Percentiles rank a stretch among this genome's conserved stretches.
These are phyloP conservation scores for Ariopsis seemanni DNA, from an alignment of 2,113 vertebrate species.

Conservation along the genomic window DNA sequence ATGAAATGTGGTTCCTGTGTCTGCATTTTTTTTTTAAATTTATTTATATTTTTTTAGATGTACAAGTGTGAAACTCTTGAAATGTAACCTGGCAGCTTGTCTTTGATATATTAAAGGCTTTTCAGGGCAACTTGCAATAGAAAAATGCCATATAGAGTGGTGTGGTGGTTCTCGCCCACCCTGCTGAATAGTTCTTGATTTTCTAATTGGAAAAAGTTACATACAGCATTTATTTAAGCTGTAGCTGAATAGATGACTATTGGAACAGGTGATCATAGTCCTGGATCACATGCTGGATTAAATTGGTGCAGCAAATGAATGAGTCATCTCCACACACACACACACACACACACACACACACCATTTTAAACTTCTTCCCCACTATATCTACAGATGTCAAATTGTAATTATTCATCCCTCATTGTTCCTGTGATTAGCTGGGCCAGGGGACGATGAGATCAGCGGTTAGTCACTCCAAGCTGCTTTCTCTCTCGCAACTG, in stretches of 20 bases:
- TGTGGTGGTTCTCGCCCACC: background rate
- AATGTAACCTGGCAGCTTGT: background rate
- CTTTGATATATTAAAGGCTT: background rate
- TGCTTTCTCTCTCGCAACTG: conserved; percentile 19
- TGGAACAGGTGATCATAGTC: conserved; percentile 32
- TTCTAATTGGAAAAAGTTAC: conserved; percentile 15
- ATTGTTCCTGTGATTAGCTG: conserved; percentile 21
- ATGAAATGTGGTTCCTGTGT: background rate
- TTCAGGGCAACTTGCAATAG: background rate
- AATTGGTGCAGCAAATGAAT: conserved; percentile 24
- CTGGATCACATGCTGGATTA: conserved; percentile 48
- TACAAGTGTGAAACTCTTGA: background rate
- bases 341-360: conserved; percentile 25
- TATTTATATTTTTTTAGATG: too few relatives aligned
- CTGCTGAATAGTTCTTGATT: background rate
- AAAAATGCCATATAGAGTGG: background rate
- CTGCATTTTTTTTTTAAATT: too few relatives aligned
- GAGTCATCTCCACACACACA: conserved; percentile 36
- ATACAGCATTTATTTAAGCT: conserved; percentile 17
- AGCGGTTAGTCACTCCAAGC: conserved; percentile 35
- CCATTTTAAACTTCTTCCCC: conserved; percentile 38
- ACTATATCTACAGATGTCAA: background rate
- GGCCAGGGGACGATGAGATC: conserved; percentile 34
- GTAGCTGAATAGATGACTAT: background rate
- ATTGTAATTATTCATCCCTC: background rate